Percentiles rank a stretch among this genome's conserved stretches.
phyloP scores from a whole-genome alignment of 2,888 invertebrate genomes.

The Digitonthophagus gazella region DNA sequence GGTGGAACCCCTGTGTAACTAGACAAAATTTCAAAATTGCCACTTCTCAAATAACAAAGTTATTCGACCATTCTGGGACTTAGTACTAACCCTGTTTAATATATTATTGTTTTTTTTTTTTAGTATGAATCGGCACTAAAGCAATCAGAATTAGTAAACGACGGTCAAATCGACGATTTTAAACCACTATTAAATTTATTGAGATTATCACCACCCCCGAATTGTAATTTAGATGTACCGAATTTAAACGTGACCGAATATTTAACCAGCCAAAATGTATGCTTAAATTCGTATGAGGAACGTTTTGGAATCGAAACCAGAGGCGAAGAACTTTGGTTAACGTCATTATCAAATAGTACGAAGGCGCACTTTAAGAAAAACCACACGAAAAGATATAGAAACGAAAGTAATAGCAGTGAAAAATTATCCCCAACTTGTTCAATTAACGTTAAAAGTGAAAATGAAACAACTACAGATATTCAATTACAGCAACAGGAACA shows the following conservation, averaged over 20 bases:
- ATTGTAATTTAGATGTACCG: conserved; percentile 67
- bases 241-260: conserved; percentile 73
- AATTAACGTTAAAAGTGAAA: conserved; percentile 35
- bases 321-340: conserved; percentile 52
- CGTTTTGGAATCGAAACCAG: conserved; percentile 61
- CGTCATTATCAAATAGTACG: conserved; percentile 40
- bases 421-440: conserved; percentile 30
- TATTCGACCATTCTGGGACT: too few relatives aligned
- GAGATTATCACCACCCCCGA: conserved; percentile 57
- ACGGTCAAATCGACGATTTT: conserved; percentile 30
- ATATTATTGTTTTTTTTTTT: conserved; percentile 20
- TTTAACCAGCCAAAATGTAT: conserved; percentile 74
- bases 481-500: neutral
- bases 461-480: conserved; percentile 26
- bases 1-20: too few relatives aligned
- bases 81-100: too few relatives aligned
- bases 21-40: too few relatives aligned
- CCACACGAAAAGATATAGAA: conserved; percentile 47
- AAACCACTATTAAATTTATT: conserved; percentile 28
- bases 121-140: conserved; percentile 41
- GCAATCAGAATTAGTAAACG: conserved; percentile 26
- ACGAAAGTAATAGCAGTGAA: conserved; percentile 43
- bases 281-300: conserved; percentile 74
- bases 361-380: conserved; percentile 38
- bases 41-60: too few relatives aligned